Base-by-base conservation (phyloP, 2,113 vertebrate genomes). In the Hemiprocne comata region DNA sequence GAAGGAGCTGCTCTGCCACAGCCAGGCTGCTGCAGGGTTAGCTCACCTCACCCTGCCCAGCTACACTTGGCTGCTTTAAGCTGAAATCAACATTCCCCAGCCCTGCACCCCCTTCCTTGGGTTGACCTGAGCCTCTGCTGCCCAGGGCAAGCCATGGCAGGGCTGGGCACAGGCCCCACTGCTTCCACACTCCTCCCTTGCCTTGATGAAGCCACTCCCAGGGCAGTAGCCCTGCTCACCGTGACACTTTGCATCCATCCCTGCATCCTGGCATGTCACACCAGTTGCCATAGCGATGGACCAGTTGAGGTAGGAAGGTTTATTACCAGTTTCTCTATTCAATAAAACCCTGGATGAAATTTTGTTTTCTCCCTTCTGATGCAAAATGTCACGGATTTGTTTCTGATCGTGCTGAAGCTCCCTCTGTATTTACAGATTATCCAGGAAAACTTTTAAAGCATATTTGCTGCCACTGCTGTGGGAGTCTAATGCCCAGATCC, bases 281-380 rank as follows among this genome's bases (percentile, higher is more conserved):
- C 38, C 2, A 3, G 96, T 93, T 94, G 74, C 95, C 92, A 25
- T 20, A 84, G 90, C 81, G 69, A 97, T 42, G 5, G 85, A 67
- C 40, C 51, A 72, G 94, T 58, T 64, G 86, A 94, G 85, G 79
- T 7, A 17, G 81, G 70, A 9, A 44, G 86, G 9, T 60, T 93
- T 77, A 20, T 94, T 72, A 75, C 65, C 94, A 26, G 73, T n/a
- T 89, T 31, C 78, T 79, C 77, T 69, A 69, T 36, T 69, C 94
- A 96, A 97, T 87, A 28, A 40, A 94, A 46, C n/a, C 95, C 42
- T 2, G 48, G 89, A 84, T 89, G 40, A 65, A 58, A 55, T 74
- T 51, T 38, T 42, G 24, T 29, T 79, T 79, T 40, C 67, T 65
- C 78, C 53, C 64, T 3, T 9, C 51, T 20, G 74, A 84, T 51